Evolutionary conservation across 2,797 vertebrate genomes (phyloP), one percentile per base, ranked within the genome.

Genomic region (Pitangus sulphuratus): DNA sequence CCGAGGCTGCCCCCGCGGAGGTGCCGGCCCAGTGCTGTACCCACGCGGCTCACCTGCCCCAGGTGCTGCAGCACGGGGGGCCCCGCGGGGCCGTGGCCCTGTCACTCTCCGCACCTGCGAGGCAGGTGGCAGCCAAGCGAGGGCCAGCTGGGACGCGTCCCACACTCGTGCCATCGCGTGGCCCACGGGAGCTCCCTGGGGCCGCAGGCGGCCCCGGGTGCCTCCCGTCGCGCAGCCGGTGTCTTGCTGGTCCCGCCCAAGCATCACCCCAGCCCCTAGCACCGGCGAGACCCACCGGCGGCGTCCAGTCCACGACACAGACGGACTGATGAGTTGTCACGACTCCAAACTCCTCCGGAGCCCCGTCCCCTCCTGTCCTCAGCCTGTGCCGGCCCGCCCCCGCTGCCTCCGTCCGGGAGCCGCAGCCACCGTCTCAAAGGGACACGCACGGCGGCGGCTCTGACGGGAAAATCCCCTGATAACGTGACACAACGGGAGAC

Each of bases 81-180:
- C 42, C 35, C 54, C 4, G 31, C 25, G 42, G 56, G 56, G 79
- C 37, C 37, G 28, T 8, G 37, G n/a, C 70, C 10, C 1, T 3
- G 18, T 7, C 45, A 0, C n/a, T 6, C 14, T 39, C 56, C 68
- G 69, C 44, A 78, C 57, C 80, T 47, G 89, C 26, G 1, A 9
- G 47, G 5, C 90, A 66, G 88, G 79, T 50, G 75, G 42, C 58
- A 12, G 35, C 75, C 60, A n/a, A 8, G 2, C 31, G 25, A 68
- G 54, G 0, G 7, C 13, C 64, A 21, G 3, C 3, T 8, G 72
- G 77, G 68, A 79, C 51, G 33, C 28, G 3, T 48, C 84, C 56
- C 47, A 8, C 48, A 11, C 33, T 37, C 16, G 9, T 19, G 35
- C 39, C 82, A 15, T 0, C 33, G 45, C 2, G 1, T 1, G 21